Conservation (phyloP, 2,888 invertebrate species). For the Aethes cnicana region DNA sequence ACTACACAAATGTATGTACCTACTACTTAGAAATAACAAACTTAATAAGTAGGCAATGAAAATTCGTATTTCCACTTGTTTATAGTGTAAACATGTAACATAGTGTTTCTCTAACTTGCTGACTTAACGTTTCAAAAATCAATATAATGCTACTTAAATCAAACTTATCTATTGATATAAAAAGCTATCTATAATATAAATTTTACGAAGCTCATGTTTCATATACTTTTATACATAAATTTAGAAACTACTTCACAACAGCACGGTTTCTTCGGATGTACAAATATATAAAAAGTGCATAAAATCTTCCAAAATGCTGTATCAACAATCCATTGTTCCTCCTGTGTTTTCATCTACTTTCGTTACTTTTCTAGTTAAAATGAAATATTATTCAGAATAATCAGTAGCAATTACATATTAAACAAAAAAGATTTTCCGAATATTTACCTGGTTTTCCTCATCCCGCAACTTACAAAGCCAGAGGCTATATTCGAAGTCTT, state of each 20-base stretch:
- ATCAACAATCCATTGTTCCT: conserved; percentile 56
- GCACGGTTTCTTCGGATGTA: conserved; percentile 66
- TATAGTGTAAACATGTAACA: too few species aligned
- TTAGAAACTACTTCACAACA: conserved; percentile 58
- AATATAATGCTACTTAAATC: conserved; percentile 4
- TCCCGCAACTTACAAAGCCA: too few species aligned
- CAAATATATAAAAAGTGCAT: conserved; percentile 80
- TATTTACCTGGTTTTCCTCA: too few species aligned
- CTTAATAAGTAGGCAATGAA: too few species aligned
- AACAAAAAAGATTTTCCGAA: too few species aligned
- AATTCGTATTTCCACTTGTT: too few species aligned
- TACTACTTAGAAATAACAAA: background rate
- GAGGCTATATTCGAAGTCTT: too few species aligned
- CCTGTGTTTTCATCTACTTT: conserved; percentile 37
- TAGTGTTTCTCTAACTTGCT: conserved; percentile 21
- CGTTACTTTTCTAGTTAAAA: conserved; percentile 6
- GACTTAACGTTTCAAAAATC: conserved; percentile 23
- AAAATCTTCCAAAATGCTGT: conserved; percentile 80
- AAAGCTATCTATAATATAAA: conserved; percentile 61
- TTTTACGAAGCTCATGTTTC: conserved; percentile 66
- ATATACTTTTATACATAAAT: conserved; percentile 31
- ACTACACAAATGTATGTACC: too few species aligned
- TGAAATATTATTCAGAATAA: background rate
- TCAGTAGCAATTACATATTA: too few species aligned
- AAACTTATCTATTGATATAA: conserved; percentile 36